Conservation (phyloP, 2,888 invertebrate genomes). For the Callyntrura guangdongensis region DNA sequence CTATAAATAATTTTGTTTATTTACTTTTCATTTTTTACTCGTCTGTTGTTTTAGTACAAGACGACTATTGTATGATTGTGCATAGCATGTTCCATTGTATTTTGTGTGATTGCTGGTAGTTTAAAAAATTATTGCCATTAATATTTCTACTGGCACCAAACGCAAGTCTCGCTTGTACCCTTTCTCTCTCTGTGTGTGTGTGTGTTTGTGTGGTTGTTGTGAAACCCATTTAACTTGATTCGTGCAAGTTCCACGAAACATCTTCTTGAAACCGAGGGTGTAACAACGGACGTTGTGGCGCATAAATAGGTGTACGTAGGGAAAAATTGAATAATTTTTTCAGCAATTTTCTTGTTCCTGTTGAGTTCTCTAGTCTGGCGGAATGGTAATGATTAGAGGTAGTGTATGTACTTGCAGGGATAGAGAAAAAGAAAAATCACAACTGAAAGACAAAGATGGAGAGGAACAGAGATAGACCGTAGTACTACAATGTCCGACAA, state of each 20-base stretch:
- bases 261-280: too few relatives aligned
- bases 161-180: not conserved
- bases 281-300: too few relatives aligned
- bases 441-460: not conserved
- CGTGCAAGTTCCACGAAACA: too few relatives aligned
- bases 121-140: not conserved
- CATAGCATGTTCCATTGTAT: not conserved
- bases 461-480: not conserved
- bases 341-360: not conserved
- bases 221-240: too few relatives aligned
- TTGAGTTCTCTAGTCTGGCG: not conserved
- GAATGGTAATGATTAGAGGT: too few relatives aligned
- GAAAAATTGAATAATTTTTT: not conserved
- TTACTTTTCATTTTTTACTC: not conserved
- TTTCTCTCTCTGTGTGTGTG: not conserved
- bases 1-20: not conserved
- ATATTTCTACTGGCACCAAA: constrained; percentile 14
- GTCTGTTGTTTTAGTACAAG: not conserved
- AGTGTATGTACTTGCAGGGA: not conserved
- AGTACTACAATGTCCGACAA: too few relatives aligned
- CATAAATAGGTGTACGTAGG: too few relatives aligned
- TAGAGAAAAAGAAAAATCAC: not conserved
- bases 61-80: too few relatives aligned
- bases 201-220: too few relatives aligned
- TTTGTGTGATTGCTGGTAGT: not conserved